These are phyloP conservation scores for Climacteris rufus DNA, from an alignment of 2,113 vertebrate species.

Conservation along the genomic window DNA sequence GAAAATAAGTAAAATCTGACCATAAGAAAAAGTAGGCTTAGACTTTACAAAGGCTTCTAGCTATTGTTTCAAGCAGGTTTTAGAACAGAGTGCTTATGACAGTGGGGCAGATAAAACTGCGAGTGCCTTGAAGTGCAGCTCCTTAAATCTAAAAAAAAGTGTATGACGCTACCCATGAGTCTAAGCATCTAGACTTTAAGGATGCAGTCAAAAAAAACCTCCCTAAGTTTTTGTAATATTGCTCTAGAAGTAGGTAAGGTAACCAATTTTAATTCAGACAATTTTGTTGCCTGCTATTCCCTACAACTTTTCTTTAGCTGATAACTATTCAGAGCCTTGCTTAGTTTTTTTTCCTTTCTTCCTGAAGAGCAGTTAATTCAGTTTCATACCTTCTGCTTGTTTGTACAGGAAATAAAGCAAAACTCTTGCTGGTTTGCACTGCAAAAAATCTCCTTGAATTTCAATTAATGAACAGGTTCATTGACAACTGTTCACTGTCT, in stretches of 20 bases:
- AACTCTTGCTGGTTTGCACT: not conserved
- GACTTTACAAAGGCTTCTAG: not conserved
- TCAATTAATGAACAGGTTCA: not conserved
- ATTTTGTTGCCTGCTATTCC: not conserved
- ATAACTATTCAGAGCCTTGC: not conserved
- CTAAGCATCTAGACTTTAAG: not conserved
- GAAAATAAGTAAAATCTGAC: not conserved
- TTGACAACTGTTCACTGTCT: not conserved
- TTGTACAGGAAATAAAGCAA: not conserved
- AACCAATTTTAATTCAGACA: not conserved
- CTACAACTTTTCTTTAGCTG: not conserved
- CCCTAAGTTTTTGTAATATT: not conserved
- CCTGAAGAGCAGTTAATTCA: not conserved
- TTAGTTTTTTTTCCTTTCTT: not conserved
- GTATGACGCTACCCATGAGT: not conserved
- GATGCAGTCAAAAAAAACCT: not conserved
- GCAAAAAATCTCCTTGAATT: not conserved
- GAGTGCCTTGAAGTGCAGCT: not conserved
- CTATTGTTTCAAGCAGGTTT: not conserved
- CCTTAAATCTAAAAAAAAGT: not conserved
- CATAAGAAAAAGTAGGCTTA: not conserved
- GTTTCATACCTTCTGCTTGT: not conserved
- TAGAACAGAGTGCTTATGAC: not conserved
- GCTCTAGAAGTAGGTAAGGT: not conserved
- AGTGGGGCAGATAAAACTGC: not conserved